Evolutionary conservation across 92 coral and sea anemone genomes (phyloP).

Genomic region (Epizoanthus rinbou): DNA sequence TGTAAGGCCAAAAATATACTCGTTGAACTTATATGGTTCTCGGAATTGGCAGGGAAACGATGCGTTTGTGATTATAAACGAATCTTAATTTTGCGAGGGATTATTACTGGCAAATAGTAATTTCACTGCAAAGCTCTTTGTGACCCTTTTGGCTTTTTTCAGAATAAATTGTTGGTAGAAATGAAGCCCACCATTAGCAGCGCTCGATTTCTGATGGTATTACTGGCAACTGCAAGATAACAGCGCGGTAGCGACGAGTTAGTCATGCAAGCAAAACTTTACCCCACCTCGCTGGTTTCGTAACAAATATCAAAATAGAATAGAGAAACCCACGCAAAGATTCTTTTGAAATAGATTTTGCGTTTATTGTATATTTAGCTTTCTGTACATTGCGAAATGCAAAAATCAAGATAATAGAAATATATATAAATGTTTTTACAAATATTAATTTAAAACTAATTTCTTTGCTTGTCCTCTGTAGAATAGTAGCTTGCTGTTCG

Average conservation of each 20-base stretch:
- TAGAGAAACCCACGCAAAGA: slow-evolving; percentile 20
- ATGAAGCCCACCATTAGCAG: neutral
- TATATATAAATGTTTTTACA: slow-evolving; percentile 23
- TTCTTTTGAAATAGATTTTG: slow-evolving; percentile 27
- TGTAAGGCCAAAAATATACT: no score
- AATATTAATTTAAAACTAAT: slow-evolving; percentile 24
- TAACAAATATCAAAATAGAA: slow-evolving; percentile 30
- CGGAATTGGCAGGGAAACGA: neutral
- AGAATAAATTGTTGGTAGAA: neutral
- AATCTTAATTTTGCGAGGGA: neutral
- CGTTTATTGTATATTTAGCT: slow-evolving; percentile 23
- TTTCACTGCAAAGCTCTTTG: slow-evolving; percentile 1
- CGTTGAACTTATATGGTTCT: slow-evolving; percentile 8
- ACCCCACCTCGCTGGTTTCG: neutral
- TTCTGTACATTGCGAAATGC: slow-evolving; percentile 44
- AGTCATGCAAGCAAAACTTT: slow-evolving; percentile 29
- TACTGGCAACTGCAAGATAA: neutral
- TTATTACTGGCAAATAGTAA: neutral
- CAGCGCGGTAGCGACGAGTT: neutral
- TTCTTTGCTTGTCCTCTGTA: neutral
- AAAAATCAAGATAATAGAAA: slow-evolving; percentile 2
- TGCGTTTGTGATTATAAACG: neutral
- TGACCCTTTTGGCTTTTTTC: slow-evolving; percentile 13
- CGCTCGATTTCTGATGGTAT: neutral
- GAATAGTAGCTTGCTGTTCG: neutral